Conservation (phyloP, 2,113 vertebrate species). For the Ginglymostoma cirratum region DNA sequence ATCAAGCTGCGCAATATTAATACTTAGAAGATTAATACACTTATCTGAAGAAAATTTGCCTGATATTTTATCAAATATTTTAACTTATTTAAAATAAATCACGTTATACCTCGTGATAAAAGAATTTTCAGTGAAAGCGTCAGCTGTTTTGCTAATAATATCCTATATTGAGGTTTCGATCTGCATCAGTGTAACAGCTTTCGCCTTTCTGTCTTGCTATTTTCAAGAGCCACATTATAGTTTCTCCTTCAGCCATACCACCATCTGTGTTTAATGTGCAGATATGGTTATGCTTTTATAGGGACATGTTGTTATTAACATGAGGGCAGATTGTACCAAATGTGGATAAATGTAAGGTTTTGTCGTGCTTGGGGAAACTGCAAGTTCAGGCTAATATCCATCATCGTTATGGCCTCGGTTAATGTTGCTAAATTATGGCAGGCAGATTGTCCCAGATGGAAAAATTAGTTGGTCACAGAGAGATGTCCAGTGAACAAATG, state of each 20-base stretch:
- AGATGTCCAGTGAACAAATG: neutral
- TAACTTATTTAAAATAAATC: constrained; percentile 11
- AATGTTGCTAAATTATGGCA: neutral
- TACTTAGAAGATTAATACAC: neutral
- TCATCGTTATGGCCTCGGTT: constrained; percentile 13
- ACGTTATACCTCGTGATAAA: neutral
- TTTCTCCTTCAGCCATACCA: neutral
- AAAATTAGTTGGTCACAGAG: neutral
- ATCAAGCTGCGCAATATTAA: neutral
- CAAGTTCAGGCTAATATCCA: neutral
- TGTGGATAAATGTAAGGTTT: neutral
- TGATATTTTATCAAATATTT: neutral
- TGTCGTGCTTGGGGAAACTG: neutral
- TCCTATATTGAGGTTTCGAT: neutral
- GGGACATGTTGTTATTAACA: neutral
- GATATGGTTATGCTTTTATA: neutral
- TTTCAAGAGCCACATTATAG: neutral
- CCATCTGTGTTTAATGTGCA: neutral
- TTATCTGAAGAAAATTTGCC: neutral
- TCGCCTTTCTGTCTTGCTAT: neutral
- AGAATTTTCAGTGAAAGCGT: neutral
- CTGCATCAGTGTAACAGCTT: neutral
- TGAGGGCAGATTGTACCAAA: neutral
- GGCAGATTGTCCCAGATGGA: neutral
- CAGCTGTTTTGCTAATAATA: neutral